phyloP scores from a whole-genome alignment of 1,140 invertebrate species.

The Brachionus rubens region DNA sequence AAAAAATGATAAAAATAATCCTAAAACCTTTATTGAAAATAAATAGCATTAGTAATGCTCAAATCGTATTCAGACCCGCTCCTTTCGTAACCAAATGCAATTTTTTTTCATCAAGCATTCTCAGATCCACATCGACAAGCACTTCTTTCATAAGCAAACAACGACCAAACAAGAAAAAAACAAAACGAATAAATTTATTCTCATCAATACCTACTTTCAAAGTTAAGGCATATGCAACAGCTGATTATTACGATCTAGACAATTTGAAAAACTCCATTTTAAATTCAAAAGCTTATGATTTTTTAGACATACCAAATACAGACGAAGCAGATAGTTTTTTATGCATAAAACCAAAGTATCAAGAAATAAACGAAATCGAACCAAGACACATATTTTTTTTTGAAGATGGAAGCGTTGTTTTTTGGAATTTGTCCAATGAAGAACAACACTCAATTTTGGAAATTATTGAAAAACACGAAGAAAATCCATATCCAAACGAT shows the following conservation, averaged over 20 bases:
- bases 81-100: not conserved
- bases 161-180: conserved; percentile 21
- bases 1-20: not conserved
- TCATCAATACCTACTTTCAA: conserved; percentile 28
- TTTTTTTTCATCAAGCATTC: not conserved
- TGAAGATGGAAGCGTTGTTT: conserved; percentile 78
- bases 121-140: not conserved
- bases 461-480: conserved; percentile 39
- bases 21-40: not conserved
- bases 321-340: conserved; percentile 1
- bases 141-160: conserved; percentile 10
- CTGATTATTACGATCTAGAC: conserved; percentile 44
- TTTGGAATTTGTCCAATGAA: conserved; percentile 84
- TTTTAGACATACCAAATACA: not conserved
- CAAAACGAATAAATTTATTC: not conserved
- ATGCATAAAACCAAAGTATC: conserved; percentile 15
- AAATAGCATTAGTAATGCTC: not conserved
- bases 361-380: conserved; percentile 8
- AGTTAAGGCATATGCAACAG: conserved; percentile 31
- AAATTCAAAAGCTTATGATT: conserved; percentile 8
- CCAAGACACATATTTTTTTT: conserved; percentile 49
- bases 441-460: conserved; percentile 61
- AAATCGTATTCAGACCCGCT: not conserved
- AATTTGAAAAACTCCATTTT: not conserved
- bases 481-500: conserved; percentile 37